phyloP scores from a whole-genome alignment of 2,113 vertebrate species.

The Gopherus evgoodei region DNA sequence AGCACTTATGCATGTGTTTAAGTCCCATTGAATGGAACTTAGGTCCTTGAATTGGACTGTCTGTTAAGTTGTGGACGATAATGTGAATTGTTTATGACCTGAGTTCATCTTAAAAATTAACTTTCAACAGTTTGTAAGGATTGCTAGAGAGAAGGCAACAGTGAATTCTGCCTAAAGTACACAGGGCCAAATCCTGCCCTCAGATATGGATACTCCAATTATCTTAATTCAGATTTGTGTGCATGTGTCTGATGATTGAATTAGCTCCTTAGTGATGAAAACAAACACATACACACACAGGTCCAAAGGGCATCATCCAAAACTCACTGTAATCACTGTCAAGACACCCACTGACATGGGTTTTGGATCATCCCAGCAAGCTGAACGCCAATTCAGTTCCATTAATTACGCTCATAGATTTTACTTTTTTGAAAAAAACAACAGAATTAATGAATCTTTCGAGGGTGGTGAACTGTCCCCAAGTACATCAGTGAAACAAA shows the following conservation, averaged over 20 bases:
- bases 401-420: background rate
- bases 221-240: accelerated
- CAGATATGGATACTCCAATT: accelerated
- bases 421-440: background rate
- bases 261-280: background rate
- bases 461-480: background rate
- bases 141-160: background rate
- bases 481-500: conserved; percentile 26
- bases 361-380: background rate
- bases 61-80: background rate
- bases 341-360: background rate
- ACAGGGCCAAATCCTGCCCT: background rate
- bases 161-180: background rate
- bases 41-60: background rate
- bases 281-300: background rate
- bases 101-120: background rate
- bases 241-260: background rate
- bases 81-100: background rate
- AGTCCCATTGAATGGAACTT: background rate
- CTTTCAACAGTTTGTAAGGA: background rate
- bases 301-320: background rate
- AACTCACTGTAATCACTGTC: background rate
- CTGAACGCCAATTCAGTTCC: background rate
- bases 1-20: background rate
- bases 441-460: conserved; percentile 27